These are phyloP conservation scores for Thryonomys swinderianus DNA, from an alignment of 2,113 vertebrate species.

Conservation along the genomic window DNA sequence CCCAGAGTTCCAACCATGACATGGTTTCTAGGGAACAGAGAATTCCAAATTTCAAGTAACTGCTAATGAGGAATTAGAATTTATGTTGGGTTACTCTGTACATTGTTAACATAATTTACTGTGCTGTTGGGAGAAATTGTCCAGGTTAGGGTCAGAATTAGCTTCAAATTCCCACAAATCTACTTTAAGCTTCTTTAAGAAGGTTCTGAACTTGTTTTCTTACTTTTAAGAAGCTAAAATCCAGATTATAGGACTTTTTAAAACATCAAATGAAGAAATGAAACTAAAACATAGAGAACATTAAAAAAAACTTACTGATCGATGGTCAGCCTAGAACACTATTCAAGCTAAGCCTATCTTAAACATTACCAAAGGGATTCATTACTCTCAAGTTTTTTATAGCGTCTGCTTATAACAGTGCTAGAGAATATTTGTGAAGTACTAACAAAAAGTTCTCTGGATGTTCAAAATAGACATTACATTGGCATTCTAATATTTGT, in stretches of 20 bases:
- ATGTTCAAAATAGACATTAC: neutral
- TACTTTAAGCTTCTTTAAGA: neutral
- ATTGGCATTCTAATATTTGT: neutral
- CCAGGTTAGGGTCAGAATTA: neutral
- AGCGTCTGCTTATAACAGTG: neutral
- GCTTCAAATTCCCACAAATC: neutral
- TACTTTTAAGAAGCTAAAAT: neutral
- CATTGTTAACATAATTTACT: neutral
- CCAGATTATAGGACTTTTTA: neutral
- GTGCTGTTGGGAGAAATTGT: neutral
- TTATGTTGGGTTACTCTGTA: neutral
- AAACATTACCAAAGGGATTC: neutral
- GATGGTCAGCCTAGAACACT: neutral
- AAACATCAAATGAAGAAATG: neutral
- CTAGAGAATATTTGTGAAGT: neutral
- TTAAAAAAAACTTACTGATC: neutral
- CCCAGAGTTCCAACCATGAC: neutral
- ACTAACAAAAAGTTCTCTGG: neutral
- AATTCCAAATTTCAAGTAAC: neutral
- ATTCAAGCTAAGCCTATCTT: neutral
- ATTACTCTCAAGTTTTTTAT: neutral
- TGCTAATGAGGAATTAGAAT: neutral
- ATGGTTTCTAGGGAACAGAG: neutral
- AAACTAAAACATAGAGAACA: neutral
- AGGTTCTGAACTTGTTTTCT: neutral